A percentile compares a stretch with the other conserved stretches of the same genome.
phyloP scores from a whole-genome alignment of 2,113 vertebrate genomes.

The Scytalopus superciliaris region DNA sequence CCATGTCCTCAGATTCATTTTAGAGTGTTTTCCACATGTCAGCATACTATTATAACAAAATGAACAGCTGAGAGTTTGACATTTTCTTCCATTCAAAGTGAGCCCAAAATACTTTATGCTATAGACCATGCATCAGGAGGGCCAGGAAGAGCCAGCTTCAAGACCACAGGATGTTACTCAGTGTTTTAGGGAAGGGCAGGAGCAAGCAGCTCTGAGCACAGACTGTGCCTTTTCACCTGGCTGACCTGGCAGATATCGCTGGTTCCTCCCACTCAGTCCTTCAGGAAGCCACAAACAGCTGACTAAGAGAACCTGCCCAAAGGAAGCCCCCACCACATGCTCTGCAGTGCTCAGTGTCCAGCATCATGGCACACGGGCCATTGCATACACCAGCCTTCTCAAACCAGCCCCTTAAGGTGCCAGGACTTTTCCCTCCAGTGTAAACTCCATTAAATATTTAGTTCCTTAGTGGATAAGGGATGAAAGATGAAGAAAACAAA shows the following conservation, averaged over 20 bases:
- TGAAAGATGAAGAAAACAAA: background rate
- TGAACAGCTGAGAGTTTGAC: background rate
- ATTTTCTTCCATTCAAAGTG: background rate
- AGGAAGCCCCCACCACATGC: rapidly evolving
- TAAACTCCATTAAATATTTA: background rate
- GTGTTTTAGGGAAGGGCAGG: background rate
- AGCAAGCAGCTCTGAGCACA: rapidly evolving
- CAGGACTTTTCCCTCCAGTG: background rate
- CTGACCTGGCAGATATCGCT: background rate
- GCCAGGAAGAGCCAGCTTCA: background rate
- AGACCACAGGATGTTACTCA: background rate
- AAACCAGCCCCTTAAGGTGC: background rate
- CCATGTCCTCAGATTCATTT: background rate
- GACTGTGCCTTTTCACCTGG: background rate
- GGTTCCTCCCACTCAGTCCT: background rate
- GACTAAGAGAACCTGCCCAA: background rate
- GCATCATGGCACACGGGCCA: rapidly evolving
- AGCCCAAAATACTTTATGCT: background rate
- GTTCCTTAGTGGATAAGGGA: background rate
- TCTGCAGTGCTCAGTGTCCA: rapidly evolving
- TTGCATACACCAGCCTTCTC: background rate
- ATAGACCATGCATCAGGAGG: background rate
- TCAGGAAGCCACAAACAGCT: background rate
- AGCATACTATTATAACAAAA: background rate
- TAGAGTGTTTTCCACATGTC: background rate